phyloP scores from a whole-genome alignment of 2,797 vertebrate genomes.

The Oryzias dopingdopingensis region DNA sequence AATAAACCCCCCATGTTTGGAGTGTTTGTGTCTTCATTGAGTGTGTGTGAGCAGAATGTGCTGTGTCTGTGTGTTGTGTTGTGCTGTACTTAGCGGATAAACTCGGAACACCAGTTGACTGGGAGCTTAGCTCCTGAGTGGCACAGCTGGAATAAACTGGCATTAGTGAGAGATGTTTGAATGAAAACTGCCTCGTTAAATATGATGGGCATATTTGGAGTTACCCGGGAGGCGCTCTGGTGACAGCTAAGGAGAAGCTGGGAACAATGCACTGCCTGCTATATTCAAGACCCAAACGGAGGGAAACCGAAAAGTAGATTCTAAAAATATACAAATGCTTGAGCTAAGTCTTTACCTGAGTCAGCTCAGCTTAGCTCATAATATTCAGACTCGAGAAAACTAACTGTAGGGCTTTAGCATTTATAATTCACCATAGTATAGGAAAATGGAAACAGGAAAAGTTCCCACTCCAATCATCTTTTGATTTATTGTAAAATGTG shows the following conservation, averaged over 20 bases:
- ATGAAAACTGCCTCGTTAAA: conserved; percentile 70
- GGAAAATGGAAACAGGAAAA: conserved; percentile 3
- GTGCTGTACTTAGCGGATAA: conserved; percentile 66
- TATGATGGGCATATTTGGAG: conserved; percentile 67
- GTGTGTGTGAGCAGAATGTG: conserved; percentile 20
- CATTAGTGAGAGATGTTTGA: conserved; percentile 66
- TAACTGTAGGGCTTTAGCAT: conserved; percentile 37
- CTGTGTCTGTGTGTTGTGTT: conserved; percentile 43
- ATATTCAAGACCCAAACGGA: conserved; percentile 55
- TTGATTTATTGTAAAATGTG: too few species aligned
- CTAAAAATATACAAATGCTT: conserved; percentile 51
- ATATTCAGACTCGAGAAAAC: conserved; percentile 51
- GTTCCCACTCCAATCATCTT: not conserved
- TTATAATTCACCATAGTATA: conserved; percentile 50
- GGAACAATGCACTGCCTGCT: conserved; percentile 56
- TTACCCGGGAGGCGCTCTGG: conserved; percentile 53
- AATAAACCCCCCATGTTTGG: conserved; percentile 44
- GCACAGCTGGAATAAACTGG: conserved; percentile 65
- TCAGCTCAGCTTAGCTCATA: conserved; percentile 54
- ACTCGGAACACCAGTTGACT: conserved; percentile 66
- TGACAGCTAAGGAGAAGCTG: conserved; percentile 50
- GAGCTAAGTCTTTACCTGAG: conserved; percentile 56
- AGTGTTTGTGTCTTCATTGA: conserved; percentile 4
- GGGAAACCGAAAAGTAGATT: conserved; percentile 32
- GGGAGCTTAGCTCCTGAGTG: conserved; percentile 65